phyloP scores from a whole-genome alignment of 37 sponge, comb jelly and placozoan genomes.

The Halisarca cf. caerulea region DNA sequence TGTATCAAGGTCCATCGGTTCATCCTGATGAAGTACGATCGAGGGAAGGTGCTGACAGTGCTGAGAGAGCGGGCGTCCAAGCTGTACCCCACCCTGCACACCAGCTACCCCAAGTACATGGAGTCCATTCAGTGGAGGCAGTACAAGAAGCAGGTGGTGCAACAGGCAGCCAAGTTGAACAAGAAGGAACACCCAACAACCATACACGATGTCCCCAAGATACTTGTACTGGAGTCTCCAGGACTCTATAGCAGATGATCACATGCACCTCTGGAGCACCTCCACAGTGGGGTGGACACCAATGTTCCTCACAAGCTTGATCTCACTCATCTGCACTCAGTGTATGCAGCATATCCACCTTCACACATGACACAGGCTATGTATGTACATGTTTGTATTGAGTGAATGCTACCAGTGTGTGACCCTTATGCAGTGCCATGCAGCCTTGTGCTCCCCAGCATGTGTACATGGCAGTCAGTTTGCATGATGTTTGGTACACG shows the following conservation, averaged over 20 bases:
- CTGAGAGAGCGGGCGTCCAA: slow-evolving; percentile 27
- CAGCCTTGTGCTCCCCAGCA: too few relatives aligned
- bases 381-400: too few relatives aligned
- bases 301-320: too few relatives aligned
- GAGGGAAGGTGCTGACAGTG: slow-evolving; percentile 21
- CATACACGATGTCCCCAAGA: slow-evolving; percentile 9
- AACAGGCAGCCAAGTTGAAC: slow-evolving; percentile 36
- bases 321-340: too few relatives aligned
- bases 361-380: too few relatives aligned
- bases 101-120: slow-evolving; percentile 50
- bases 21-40: slow-evolving; percentile 44
- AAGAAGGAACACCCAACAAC: slow-evolving; percentile 3
- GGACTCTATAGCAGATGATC: background rate
- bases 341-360: too few relatives aligned
- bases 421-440: too few relatives aligned
- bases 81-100: slow-evolving; percentile 37
- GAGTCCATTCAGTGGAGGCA: slow-evolving; percentile 55
- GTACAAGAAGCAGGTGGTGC: slow-evolving; percentile 62
- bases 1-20: slow-evolving; percentile 46
- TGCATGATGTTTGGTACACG: too few relatives aligned
- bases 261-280: too few relatives aligned
- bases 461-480: too few relatives aligned
- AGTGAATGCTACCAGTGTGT: too few relatives aligned
- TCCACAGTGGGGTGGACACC: too few relatives aligned
- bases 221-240: slow-evolving; percentile 7